Evolutionary conservation across 1,140 invertebrate genomes (phyloP), one percentile per base, ranked within the genome.

Genomic region (Nasonia vitripennis): DNA sequence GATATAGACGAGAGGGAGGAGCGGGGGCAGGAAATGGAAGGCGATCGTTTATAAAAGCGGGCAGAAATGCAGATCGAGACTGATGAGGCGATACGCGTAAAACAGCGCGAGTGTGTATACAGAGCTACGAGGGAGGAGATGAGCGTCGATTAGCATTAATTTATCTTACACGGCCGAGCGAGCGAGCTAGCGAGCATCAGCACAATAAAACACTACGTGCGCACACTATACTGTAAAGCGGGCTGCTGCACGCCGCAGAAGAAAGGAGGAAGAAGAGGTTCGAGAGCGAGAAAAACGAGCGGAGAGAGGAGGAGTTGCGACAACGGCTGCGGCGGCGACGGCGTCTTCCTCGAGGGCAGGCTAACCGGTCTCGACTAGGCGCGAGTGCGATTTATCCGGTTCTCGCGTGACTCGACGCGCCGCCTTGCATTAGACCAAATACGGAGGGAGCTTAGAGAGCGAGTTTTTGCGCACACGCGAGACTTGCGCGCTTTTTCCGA

Each of bases 21-120:
- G 87, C 86, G 85, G 87, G 27, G 84, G 87, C 84, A 89, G 85
- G 89, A 85, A 89, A 62, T 48, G 84, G 78, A 86, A 10, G 17
- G 68, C 41, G 20, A 88, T 84, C 31, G 41, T 14, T 78, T 37
- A 78, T 71, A 73, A 51, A 31, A 31, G 3, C 48, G 2, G 34
- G 17, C 12, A 34, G 51, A 78, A 55, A 62, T 34, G 48, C 62
- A 62, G 20, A 81, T 71, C 23, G 62, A 37, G 62, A 70, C 78
- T 41, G 78, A 79, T 79, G 27, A 48, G 2, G 51, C 78, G 78
- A 81, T 48, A 31, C 78, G 27, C 78, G 62, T 81, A 71, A 70
- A 81, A 70, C 67, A 62, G 55, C 55, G 55, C n/a, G 55, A 20
- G 55, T 6, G 41, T 45, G 10, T 45, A 45, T 17, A 27, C 0